These are phyloP conservation scores for Threskiornis aethiopicus DNA, from an alignment of 2,797 vertebrate genomes.

Conservation along the genomic window DNA sequence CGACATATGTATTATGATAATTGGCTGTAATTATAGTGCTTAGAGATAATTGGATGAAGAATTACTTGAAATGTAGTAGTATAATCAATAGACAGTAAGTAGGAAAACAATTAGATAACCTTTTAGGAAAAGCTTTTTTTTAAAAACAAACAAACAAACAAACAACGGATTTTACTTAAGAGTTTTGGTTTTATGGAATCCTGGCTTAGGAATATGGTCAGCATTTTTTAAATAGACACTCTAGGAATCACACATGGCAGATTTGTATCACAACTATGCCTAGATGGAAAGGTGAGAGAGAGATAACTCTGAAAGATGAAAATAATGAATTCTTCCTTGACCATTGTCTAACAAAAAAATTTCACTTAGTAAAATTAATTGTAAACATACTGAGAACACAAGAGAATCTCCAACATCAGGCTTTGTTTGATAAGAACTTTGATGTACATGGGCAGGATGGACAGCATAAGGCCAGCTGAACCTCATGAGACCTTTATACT, in stretches of 20 bases:
- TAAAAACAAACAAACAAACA: too few species aligned
- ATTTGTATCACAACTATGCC: not conserved
- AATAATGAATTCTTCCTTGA: not conserved
- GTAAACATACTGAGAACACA: not conserved
- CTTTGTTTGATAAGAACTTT: not conserved
- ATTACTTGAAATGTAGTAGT: not conserved
- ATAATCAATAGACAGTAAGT: not conserved
- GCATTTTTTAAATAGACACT: not conserved
- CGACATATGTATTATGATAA: not conserved
- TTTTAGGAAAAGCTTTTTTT: not conserved
- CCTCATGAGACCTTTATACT: not conserved
- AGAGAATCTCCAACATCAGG: not conserved
- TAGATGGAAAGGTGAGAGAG: not conserved
- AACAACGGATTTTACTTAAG: not conserved
- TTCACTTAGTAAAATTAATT: not conserved
- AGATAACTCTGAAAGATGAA: not conserved
- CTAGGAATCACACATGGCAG: not conserved
- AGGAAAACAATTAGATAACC: not conserved
- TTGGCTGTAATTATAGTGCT: not conserved
- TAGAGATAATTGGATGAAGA: slow-evolving; percentile 15
- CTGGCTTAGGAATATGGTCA: slow-evolving; percentile 6
- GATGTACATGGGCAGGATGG: not conserved
- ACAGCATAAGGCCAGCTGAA: not conserved
- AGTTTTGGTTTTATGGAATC: not conserved
- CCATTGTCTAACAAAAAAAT: not conserved